These are phyloP conservation scores for Hipparchia sbordonii DNA, from an alignment of 2,888 invertebrate genomes.

Conservation along the genomic window DNA sequence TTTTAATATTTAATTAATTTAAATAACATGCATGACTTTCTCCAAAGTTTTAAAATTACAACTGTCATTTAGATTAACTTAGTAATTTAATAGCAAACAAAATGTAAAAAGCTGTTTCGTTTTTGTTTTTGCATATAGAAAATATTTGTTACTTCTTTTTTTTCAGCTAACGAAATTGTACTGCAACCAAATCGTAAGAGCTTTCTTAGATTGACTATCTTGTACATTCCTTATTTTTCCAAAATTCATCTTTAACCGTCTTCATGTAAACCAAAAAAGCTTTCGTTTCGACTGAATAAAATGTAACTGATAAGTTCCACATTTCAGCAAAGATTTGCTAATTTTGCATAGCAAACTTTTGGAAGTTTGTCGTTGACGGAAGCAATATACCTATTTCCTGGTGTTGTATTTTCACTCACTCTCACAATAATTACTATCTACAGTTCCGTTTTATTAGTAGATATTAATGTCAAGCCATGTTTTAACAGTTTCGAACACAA, in stretches of 20 bases:
- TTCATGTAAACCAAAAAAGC: constrained; percentile 17
- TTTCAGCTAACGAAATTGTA: constrained; percentile 81
- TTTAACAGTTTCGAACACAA: neutral
- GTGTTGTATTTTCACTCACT: no score
- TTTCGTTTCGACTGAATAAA: neutral
- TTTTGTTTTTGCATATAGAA: constrained; percentile 45
- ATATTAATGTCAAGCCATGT: neutral
- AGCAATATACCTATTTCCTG: neutral
- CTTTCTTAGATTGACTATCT: constrained; percentile 40
- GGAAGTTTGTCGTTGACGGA: neutral
- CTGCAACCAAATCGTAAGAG: constrained; percentile 78
- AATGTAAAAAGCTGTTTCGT: neutral
- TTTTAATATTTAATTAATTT: no score
- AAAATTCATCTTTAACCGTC: constrained; percentile 34
- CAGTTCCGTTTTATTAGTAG: neutral
- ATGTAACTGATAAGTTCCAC: neutral
- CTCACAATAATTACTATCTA: no score
- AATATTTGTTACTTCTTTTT: constrained; percentile 54
- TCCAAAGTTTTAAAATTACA: neutral
- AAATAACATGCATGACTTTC: neutral
- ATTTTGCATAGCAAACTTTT: no score
- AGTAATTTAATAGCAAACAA: neutral
- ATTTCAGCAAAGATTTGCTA: neutral
- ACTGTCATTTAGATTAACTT: neutral
- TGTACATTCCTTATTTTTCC: constrained; percentile 41